Evolutionary conservation across 2,797 vertebrate species (phyloP), one percentile per base, ranked within the genome.

Genomic region (Dromococcyx pavoninus): DNA sequence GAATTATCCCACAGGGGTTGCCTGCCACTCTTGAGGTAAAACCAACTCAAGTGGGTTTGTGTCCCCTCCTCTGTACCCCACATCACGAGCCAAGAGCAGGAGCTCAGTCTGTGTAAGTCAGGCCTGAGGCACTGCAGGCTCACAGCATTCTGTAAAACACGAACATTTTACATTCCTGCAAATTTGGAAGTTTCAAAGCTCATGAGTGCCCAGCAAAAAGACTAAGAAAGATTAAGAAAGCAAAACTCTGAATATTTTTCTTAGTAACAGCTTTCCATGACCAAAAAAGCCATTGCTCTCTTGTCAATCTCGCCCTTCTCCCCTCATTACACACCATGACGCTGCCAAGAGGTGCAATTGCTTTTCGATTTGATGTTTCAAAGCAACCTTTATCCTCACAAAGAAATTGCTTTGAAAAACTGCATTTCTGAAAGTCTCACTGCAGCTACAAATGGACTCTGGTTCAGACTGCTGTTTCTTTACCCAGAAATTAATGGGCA

Each of bases 1-100:
- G 99, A 80, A 99, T 98, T 37, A 93, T 99, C 80, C 99, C 99
- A 75, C 99, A 99, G 95, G 98, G 99, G 43, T 98, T 99, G 65
- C 99, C 99, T 22, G 66, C 83, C 67, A 98, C 98, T 83, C 96
- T 99, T 91, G 98, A 99, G 99, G 99, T 99, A 98, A 88, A 54
- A 19, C 24, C 66, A 56, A 53, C 22, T 5, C 62, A 46, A 32
- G 10, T 33, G 14, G 10, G 10, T 41, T 41, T 41, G 39, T 41
- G 10, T 41, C 39, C 10, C 14, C 10, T 14, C 39, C 54, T 16
- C 43, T 44, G 15, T 18, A 18, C 17, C 43, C 43, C 43, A 44
- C 43, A 7, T 43, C 17, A 14, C 17, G 15, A 44, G 43, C 7
- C 30, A 30, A 58, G 64, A 37, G 24, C 54, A 41, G 44, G 11